These are phyloP conservation scores for Nephrotoma flavescens DNA, from an alignment of 2,888 invertebrate genomes.

Conservation along the genomic window DNA sequence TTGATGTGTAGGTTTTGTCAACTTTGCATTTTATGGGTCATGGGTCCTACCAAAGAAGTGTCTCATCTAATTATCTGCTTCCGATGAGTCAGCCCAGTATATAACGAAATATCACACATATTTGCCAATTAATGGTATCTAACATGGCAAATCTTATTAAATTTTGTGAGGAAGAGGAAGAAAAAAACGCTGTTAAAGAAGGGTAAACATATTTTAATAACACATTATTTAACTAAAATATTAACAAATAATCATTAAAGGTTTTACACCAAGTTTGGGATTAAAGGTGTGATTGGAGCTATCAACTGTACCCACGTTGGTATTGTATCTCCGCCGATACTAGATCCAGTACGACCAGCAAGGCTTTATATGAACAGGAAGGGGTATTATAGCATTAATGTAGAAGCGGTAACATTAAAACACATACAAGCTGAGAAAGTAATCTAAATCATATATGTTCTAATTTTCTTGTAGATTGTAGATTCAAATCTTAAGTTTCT, in stretches of 20 bases:
- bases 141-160: neutral
- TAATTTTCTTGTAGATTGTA: neutral
- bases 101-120: too few relatives aligned
- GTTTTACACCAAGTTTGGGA: conserved; percentile 5
- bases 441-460: neutral
- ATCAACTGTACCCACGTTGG: conserved; percentile 10
- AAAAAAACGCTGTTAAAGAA: too few relatives aligned
- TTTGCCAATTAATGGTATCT: neutral
- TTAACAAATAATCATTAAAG: neutral
- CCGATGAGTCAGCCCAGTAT: neutral
- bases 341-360: conserved; percentile 3
- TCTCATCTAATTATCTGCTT: neutral
- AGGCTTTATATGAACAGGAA: conserved; percentile 10
- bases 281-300: conserved; percentile 10
- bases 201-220: neutral
- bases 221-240: neutral
- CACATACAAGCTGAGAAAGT: neutral
- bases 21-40: neutral
- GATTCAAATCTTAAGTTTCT: conserved; percentile 7
- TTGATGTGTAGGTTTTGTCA: neutral
- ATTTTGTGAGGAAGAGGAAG: neutral
- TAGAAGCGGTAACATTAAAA: conserved; percentile 7
- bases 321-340: conserved; percentile 8
- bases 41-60: neutral
- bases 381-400: conserved; percentile 11